Base-by-base conservation (phyloP, 2,113 vertebrate genomes). In the Neogobius melanostomus region DNA sequence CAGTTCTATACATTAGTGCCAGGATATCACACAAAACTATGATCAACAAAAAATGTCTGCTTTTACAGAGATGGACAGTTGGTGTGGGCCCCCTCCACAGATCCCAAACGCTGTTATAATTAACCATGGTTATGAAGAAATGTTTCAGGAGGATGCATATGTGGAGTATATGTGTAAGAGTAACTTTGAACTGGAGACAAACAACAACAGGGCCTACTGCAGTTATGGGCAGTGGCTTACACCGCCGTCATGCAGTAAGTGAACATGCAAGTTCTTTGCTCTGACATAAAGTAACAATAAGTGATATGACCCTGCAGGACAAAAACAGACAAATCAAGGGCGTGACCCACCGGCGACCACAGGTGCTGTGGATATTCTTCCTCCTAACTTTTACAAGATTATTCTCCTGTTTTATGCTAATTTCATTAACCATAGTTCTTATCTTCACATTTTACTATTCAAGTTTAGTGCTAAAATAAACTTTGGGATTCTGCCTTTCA, bases 161-260 rank as follows among this genome's bases (percentile, higher is more conserved):
- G 11, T 87, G 1, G 0, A 2, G 6, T 90, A 85, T 56, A 3
- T 68, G 4, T 90, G 88, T 80, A 43, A 78, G 67, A 14, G 73
- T 8, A 80, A 76, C 50, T 83, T 68, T 11, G 42, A 44, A 21
- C 43, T 28, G 6, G 45, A 43, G 59, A 68, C 2, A 8, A 3
- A 2, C 15, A 3, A 10, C 4, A 61, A 8, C n/a, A 56, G 1
- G 17, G 1, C 59, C 15, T 5, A 5, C 14, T 61, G 59, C 15
- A n/a, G 0, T 16, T 9, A 3, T 9, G 42, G 42, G 8, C 15
- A 15, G 7, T 61, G 59, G 59, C 1, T 10, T 1, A 0, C 6
- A 15, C 15, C 10, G 3, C 59, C 59, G 5, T 61, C 59, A 45
- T 61, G 59, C 43, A 44, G 59, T 61, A 61, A 61, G 59, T 61